Conservation (phyloP, 2,113 vertebrate genomes). For the Urocynchramus pylzowi region DNA sequence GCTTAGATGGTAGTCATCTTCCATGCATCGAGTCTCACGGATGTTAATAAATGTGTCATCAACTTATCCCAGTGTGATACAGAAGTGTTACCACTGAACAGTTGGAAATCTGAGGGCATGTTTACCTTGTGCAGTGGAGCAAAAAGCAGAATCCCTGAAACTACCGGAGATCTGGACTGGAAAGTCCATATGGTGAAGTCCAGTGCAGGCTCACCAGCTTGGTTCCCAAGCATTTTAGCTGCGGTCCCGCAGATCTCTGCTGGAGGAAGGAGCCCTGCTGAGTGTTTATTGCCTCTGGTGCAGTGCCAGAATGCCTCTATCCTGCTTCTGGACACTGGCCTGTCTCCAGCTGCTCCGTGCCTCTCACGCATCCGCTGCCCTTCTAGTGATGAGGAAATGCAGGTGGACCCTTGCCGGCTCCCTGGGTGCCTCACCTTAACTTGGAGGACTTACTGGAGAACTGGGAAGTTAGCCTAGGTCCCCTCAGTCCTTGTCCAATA, state of each 20-base stretch:
- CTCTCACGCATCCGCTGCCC: neutral
- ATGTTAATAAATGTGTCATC: constrained; percentile 25
- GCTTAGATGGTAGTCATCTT: neutral
- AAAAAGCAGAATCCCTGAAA: neutral
- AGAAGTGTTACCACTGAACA: neutral
- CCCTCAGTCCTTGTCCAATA: neutral
- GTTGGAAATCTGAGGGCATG: neutral
- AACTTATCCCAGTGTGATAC: neutral
- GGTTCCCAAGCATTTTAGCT: neutral
- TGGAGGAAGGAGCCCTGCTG: constrained; percentile 10
- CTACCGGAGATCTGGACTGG: neutral
- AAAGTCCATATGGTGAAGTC: neutral
- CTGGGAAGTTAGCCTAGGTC: neutral
- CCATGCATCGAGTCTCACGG: neutral
- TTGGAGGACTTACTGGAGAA: neutral
- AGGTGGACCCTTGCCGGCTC: neutral
- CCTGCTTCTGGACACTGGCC: neutral
- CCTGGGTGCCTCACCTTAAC: neutral
- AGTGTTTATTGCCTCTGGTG: neutral
- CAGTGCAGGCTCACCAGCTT: neutral
- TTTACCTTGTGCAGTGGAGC: constrained; percentile 6
- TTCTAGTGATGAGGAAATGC: neutral
- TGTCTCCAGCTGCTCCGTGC: neutral
- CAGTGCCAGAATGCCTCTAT: neutral
- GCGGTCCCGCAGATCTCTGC: neutral